A percentile compares a stretch with the other conserved stretches of the same genome.
These are phyloP conservation scores for Hippocampus abdominalis DNA, from an alignment of 2,113 vertebrate species.

Conservation along the genomic window DNA sequence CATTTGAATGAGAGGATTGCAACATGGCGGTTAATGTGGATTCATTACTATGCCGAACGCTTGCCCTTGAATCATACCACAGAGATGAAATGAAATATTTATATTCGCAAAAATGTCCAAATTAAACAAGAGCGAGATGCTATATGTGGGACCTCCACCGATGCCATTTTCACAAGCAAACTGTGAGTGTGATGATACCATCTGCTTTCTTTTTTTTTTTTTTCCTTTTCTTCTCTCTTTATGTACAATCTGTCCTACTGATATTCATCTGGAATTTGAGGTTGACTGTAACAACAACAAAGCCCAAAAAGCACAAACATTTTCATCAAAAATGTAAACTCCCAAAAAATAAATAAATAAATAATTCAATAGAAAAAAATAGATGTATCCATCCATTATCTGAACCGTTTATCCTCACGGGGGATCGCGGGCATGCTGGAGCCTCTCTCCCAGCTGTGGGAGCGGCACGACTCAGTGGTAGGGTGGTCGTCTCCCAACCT, in stretches of 20 bases:
- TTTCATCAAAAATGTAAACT: neutral
- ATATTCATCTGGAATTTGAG: constrained; percentile 30
- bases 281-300: constrained; percentile 3
- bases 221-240: neutral
- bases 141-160: neutral
- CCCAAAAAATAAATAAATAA: neutral
- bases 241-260: constrained; percentile 14
- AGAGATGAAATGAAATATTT: neutral
- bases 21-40: neutral
- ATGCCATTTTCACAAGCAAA: neutral
- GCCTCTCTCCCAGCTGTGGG: too few relatives aligned
- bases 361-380: too few relatives aligned
- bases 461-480: too few relatives aligned
- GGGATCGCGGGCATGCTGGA: too few relatives aligned
- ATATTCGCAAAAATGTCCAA: constrained; percentile 1
- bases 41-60: neutral
- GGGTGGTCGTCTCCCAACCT: too few relatives aligned
- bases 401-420: too few relatives aligned
- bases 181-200: constrained; percentile 11
- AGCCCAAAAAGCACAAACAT: neutral
- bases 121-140: neutral
- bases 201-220: constrained; percentile 13
- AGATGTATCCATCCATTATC: too few relatives aligned
- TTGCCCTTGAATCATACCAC: neutral
- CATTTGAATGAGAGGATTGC: neutral